Evolutionary conservation across 2,888 invertebrate species (phyloP).

Genomic region (Meiosimyza platycephala): DNA sequence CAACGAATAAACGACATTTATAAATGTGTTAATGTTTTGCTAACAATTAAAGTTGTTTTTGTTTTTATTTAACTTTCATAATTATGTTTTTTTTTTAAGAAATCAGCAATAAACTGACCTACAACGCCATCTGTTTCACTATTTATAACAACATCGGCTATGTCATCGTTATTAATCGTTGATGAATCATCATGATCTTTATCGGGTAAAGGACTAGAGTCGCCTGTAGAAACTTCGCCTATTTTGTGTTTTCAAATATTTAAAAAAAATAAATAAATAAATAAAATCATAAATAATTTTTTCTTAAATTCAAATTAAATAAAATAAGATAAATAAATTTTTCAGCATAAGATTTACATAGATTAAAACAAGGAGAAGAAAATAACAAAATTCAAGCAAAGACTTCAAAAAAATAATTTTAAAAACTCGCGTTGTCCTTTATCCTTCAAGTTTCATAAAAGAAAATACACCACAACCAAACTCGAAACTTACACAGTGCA

Average conservation of each 20-base stretch:
- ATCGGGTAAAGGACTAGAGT: slow-evolving; percentile 66
- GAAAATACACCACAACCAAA: background rate
- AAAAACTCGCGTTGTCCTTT: slow-evolving; percentile 53
- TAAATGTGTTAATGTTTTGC: background rate
- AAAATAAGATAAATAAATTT: slow-evolving; percentile 25
- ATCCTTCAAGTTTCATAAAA: background rate
- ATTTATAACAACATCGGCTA: slow-evolving; percentile 62
- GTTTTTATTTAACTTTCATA: slow-evolving; percentile 38
- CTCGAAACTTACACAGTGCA: slow-evolving; percentile 80
- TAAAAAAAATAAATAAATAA: slow-evolving; percentile 32
- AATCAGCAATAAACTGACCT: slow-evolving; percentile 63
- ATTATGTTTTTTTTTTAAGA: slow-evolving; percentile 40
- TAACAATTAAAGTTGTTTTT: slow-evolving; percentile 45
- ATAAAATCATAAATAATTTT: slow-evolving; percentile 39
- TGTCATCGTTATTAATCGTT: slow-evolving; percentile 58
- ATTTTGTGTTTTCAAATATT: slow-evolving; percentile 37
- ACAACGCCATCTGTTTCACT: slow-evolving; percentile 63
- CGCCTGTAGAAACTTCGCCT: slow-evolving; percentile 68
- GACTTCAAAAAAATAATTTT: slow-evolving; percentile 67
- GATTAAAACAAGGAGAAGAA: background rate
- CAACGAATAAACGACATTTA: slow-evolving; percentile 28
- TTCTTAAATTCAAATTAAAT: slow-evolving; percentile 40
- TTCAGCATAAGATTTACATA: slow-evolving; percentile 16
- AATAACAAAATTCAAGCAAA: slow-evolving; percentile 1
- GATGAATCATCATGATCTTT: slow-evolving; percentile 60